These are phyloP conservation scores for Polydrusus cervinus DNA, from an alignment of 2,888 invertebrate genomes.

Conservation along the genomic window DNA sequence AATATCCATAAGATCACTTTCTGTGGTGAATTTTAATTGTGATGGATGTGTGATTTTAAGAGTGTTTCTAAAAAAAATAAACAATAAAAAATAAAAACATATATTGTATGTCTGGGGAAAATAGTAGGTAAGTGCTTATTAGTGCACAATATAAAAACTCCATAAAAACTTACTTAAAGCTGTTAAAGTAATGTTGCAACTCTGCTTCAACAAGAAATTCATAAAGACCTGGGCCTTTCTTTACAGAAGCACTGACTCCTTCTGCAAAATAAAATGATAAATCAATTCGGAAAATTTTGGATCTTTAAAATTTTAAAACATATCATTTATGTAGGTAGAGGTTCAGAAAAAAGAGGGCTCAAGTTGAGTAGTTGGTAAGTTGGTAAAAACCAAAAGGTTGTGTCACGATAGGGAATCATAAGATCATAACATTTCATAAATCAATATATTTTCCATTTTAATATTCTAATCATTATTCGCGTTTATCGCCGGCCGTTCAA, in stretches of 20 bases:
- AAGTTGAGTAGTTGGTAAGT: no score
- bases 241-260: slow-evolving; percentile 67
- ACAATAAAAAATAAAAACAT: background rate
- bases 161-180: slow-evolving; percentile 76
- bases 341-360: no score
- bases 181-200: slow-evolving; percentile 91
- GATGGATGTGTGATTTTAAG: slow-evolving; percentile 91
- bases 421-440: no score
- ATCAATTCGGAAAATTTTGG: background rate
- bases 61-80: slow-evolving; percentile 82
- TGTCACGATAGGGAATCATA: no score
- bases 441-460: no score
- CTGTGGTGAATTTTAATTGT: slow-evolving; percentile 94
- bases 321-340: no score
- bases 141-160: no score
- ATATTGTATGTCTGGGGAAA: no score
- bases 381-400: no score
- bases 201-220: slow-evolving; percentile 97
- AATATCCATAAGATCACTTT: slow-evolving; percentile 91
- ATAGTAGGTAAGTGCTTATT: background rate
- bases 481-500: no score
- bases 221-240: slow-evolving; percentile 80
- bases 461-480: no score
- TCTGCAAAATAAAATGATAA: slow-evolving; percentile 58
- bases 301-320: background rate